A percentile compares a stretch with the other conserved stretches of the same genome.
Conservation (phyloP, 2,888 invertebrate genomes). For the Latrodectus hesperus region DNA sequence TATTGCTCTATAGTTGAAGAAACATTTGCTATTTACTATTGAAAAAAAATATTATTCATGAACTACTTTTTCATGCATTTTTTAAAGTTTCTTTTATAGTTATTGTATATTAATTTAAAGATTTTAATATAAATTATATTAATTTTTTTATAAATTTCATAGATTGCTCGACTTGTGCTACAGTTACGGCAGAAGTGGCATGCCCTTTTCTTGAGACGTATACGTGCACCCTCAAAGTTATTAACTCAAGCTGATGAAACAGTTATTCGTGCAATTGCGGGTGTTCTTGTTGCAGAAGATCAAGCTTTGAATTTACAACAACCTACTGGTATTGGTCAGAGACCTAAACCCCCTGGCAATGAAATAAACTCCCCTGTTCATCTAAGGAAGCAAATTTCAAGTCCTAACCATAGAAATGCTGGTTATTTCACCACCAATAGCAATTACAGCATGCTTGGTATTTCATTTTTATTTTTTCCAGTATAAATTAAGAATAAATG, state of each 20-base stretch:
- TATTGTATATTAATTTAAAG: too few species aligned
- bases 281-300: constrained; percentile 83
- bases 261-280: constrained; percentile 81
- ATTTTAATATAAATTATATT: background rate
- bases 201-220: constrained; percentile 80
- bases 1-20: too few species aligned
- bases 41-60: too few species aligned
- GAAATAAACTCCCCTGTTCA: constrained; percentile 74
- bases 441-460: background rate
- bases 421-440: constrained; percentile 28
- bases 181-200: constrained; percentile 84
- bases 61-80: too few species aligned
- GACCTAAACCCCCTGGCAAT: constrained; percentile 82
- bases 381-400: constrained; percentile 19
- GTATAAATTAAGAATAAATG: too few species aligned
- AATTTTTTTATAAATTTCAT: constrained; percentile 9
- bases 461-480: too few species aligned
- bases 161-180: constrained; percentile 79
- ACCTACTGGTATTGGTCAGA: constrained; percentile 84
- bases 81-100: too few species aligned
- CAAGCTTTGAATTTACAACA: constrained; percentile 82
- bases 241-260: constrained; percentile 80
- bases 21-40: too few species aligned
- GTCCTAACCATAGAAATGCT: constrained; percentile 44
- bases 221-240: constrained; percentile 76